Percentiles rank a stretch among this genome's conserved stretches.
phyloP scores from a whole-genome alignment of 2,797 vertebrate species.

The Hypotaenidia okinawae region DNA sequence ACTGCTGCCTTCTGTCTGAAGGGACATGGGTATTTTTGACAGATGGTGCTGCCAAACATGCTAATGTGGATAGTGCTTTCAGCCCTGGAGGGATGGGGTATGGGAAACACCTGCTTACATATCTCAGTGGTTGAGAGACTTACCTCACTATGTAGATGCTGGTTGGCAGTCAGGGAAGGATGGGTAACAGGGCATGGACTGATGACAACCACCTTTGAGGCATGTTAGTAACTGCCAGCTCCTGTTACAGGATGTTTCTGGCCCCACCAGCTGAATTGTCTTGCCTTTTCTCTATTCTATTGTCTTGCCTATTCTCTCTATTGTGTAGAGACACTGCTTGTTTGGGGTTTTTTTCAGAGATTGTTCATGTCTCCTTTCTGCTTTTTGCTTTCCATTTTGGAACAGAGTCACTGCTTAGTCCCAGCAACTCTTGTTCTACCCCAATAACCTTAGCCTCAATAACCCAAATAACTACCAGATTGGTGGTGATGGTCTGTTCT shows the following conservation, averaged over 20 bases:
- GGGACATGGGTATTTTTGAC: not conserved
- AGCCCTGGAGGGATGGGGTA: not conserved
- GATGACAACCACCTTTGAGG: not conserved
- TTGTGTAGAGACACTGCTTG: rapidly evolving
- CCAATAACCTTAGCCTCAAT: not conserved
- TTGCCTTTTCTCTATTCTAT: not conserved
- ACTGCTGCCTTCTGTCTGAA: not conserved
- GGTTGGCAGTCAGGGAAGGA: not conserved
- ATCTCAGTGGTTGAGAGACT: not conserved
- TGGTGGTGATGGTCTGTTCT: not conserved
- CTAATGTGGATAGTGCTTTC: not conserved
- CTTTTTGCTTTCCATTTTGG: not conserved
- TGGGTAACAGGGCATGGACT: not conserved
- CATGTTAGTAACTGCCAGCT: not conserved
- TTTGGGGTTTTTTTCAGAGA: not conserved
- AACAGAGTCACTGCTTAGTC: not conserved
- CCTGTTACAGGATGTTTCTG: not conserved
- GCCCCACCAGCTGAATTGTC: not conserved
- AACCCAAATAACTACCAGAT: not conserved
- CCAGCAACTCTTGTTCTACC: not conserved
- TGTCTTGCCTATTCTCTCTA: not conserved
- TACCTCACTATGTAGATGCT: rapidly evolving
- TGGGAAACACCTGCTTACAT: not conserved
- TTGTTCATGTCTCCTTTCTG: not conserved
- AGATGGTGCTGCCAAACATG: not conserved